These are phyloP conservation scores for Allacma fusca DNA, from an alignment of 2,888 invertebrate genomes.

Conservation along the genomic window DNA sequence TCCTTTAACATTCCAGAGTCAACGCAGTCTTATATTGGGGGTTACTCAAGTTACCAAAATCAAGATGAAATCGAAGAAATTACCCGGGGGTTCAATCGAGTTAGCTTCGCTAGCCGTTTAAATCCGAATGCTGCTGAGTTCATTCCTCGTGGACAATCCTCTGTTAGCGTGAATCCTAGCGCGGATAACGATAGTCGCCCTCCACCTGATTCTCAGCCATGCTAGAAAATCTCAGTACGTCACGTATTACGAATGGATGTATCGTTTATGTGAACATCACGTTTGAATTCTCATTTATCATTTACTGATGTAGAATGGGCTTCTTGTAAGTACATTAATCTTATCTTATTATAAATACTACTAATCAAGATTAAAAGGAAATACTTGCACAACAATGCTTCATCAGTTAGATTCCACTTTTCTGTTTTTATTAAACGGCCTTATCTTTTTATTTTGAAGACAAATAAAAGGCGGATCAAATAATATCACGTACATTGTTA, in stretches of 20 bases:
- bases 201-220: conserved; percentile 38
- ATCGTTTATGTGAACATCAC: conserved; percentile 39
- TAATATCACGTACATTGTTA: too few species aligned
- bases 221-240: conserved; percentile 36
- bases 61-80: conserved; percentile 52
- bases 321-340: conserved; percentile 41
- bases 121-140: conserved; percentile 89
- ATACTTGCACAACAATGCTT: conserved; percentile 30
- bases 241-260: conserved; percentile 31
- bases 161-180: conserved; percentile 20
- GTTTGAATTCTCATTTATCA: conserved; percentile 46
- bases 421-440: conserved; percentile 7
- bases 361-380: conserved; percentile 29
- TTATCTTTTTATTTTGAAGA: not conserved
- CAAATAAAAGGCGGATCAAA: not conserved
- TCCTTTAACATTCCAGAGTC: conserved; percentile 21
- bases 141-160: conserved; percentile 69
- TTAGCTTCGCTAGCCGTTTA: conserved; percentile 71
- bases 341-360: conserved; percentile 37
- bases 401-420: not conserved
- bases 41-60: conserved; percentile 30
- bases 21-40: conserved; percentile 33
- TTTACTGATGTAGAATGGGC: conserved; percentile 40
- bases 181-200: conserved; percentile 21
- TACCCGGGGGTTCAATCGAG: conserved; percentile 53